Percentiles rank a stretch among this genome's conserved stretches.
phyloP scores from a whole-genome alignment of 2,888 invertebrate genomes.

The Oxytorus armatus region DNA sequence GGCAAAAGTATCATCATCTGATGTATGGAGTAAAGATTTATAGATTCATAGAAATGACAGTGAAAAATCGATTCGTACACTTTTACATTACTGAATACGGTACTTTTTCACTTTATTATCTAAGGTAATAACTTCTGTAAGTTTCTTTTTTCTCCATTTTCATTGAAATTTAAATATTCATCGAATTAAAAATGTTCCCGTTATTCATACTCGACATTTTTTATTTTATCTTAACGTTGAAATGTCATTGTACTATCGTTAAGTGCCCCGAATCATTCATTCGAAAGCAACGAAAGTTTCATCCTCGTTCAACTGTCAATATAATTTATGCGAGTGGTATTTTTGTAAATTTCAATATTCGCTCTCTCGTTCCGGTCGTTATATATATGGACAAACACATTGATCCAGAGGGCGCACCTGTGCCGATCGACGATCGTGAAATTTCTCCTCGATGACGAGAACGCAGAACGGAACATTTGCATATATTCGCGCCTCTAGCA shows the following conservation, averaged over 20 bases:
- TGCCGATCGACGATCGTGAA: constrained; percentile 46
- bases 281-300: constrained; percentile 36
- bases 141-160: too few species aligned
- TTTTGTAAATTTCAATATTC: constrained; percentile 21
- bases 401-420: constrained; percentile 53
- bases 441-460: constrained; percentile 56
- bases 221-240: too few species aligned
- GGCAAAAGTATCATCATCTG: too few species aligned
- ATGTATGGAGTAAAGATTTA: too few species aligned
- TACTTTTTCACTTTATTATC: too few species aligned
- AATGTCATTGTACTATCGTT: constrained; percentile 11
- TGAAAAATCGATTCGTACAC: too few species aligned
- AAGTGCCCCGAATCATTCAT: constrained; percentile 15
- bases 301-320: constrained; percentile 15
- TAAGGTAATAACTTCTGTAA: too few species aligned
- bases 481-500: constrained; percentile 35
- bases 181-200: too few species aligned
- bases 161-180: too few species aligned
- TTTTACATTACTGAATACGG: too few species aligned
- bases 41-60: too few species aligned
- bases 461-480: constrained; percentile 40
- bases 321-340: constrained; percentile 43
- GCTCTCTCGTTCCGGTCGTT: constrained; percentile 14
- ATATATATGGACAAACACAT: constrained; percentile 2
- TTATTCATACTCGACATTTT: too few species aligned